Base-by-base conservation (phyloP, 2,113 vertebrate species). In the Dipodomys merriami region DNA sequence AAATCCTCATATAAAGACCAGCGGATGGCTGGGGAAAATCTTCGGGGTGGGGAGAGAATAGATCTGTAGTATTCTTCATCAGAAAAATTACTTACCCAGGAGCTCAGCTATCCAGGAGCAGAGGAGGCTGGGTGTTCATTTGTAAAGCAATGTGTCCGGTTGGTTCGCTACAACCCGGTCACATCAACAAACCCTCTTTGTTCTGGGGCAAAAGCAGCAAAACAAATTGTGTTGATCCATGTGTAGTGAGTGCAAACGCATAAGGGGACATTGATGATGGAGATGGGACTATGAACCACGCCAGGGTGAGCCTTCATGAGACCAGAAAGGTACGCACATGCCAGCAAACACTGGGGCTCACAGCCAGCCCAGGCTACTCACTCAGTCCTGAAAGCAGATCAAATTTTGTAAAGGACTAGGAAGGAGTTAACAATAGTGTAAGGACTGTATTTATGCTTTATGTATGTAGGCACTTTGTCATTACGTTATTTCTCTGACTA, bases 151-250 rank as follows among this genome's bases (percentile, higher is more conserved):
- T 30, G 73, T 65, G 78, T 68, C 74, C 1, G 22, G 71, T 62
- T 91, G 18, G 71, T 53, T 91, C 62, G 1, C 27, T 69, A 71
- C 64, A 71, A 73, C 69, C 33, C 0, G 4, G 46, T 60, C 91
- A 67, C 81, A 79, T 79, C 95, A 95, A 94, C 92, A 95, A 96
- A 57, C 35, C 74, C 83, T 46, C 95, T 97, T 97, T 96, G 94
- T 95, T 95, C 92, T 29, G 68, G 73, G 60, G 69, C 16, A 3
- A 90, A 83, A 91, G 77, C 53, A 89, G 93, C 69, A 44, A 81
- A 96, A 88, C 82, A 82, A 96, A 96, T 78, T 22, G 65, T 86
- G 69, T 64, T 53, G 79, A 78, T 86, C 53, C 29, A 10, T 79
- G 86, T 94, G 76, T 78, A 85, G 74, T 8, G 46, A 87, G 84